phyloP scores from a whole-genome alignment of 2,888 invertebrate genomes.

The Ophioninae sp. region DNA sequence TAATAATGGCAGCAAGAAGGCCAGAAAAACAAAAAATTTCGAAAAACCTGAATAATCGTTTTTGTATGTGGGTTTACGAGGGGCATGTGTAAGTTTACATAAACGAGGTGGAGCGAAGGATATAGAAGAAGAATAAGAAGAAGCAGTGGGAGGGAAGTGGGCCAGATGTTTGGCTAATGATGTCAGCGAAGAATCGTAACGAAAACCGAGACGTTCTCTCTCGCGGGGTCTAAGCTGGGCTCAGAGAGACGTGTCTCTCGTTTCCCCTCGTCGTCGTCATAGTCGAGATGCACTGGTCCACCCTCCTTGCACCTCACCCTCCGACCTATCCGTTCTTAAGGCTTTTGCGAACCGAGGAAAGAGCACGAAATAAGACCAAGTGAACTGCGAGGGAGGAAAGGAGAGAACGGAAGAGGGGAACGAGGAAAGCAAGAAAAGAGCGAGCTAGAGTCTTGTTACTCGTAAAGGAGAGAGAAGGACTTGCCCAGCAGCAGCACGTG shows the following conservation, averaged over 20 bases:
- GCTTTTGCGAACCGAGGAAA: slow-evolving; percentile 57
- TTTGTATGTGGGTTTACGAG: slow-evolving; percentile 8
- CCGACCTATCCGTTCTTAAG: slow-evolving; percentile 38
- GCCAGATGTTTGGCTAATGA: slow-evolving; percentile 81
- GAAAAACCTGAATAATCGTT: neutral
- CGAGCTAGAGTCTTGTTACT: slow-evolving; percentile 77
- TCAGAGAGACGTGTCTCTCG: slow-evolving; percentile 54
- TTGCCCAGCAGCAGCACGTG: slow-evolving; percentile 64
- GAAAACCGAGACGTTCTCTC: slow-evolving; percentile 73
- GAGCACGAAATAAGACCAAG: slow-evolving; percentile 49
- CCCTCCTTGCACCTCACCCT: slow-evolving; percentile 45
- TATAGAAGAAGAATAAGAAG: slow-evolving; percentile 20
- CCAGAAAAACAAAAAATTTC: neutral
- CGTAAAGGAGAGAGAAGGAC: slow-evolving; percentile 53
- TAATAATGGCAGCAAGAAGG: slow-evolving; percentile 13
- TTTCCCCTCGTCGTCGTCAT: slow-evolving; percentile 55
- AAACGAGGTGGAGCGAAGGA: slow-evolving; percentile 27
- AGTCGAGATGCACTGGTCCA: slow-evolving; percentile 59
- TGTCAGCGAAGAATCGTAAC: slow-evolving; percentile 80
- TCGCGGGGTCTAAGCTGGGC: slow-evolving; percentile 63
- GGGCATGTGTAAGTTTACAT: neutral
- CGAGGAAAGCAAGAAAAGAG: slow-evolving; percentile 46
- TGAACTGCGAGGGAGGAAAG: slow-evolving; percentile 25
- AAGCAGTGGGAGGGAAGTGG: slow-evolving; percentile 67
- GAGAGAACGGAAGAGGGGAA: slow-evolving; percentile 24